Evolutionary conservation across 2,888 invertebrate genomes (phyloP), one percentile per base, ranked within the genome.

Genomic region (Phrixothrix hirtus): DNA sequence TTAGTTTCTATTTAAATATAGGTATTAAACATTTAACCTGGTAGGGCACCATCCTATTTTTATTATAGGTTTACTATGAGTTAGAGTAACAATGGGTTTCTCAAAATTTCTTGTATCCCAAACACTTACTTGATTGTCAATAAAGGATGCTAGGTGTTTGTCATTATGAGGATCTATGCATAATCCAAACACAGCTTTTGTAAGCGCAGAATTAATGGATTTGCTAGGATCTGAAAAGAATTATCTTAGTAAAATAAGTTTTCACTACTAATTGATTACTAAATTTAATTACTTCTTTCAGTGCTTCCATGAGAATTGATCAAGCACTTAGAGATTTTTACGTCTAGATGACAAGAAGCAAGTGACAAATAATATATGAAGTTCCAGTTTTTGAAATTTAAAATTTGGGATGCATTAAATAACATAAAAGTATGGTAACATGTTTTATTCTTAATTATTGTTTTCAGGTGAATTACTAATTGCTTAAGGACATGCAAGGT

Each of bases 91-190:
- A 57, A 90, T 81, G 0, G 95, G 93, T 67, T 91, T 88, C 62
- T 92, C 90, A 69, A 95, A 88, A 67, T 86, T 87, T 46, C 95
- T 79, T 36, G 87, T 83, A 75, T 96, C 96, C 95, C 95, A 96
- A 49, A 95, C 82, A 57, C 84, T 85, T 48, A 92, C 85, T 64
- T 87, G 85, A 68, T 85, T 87, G 68, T 94, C 94, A 32, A 86
- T 81, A 69, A 85, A 92, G 29, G 95, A 92, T 42, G 94, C 93
- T 11, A 95, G 72, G 74, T 92, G 87, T 74, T 86, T 83, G 63
- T 88, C 86, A 67, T 82, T 84, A 70, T 85, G 82, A 1, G 90
- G 87, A 74, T 94, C 91, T 1, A 92, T 84, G 51, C 85, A 83
- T 10, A 92, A 81, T 35, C 93, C 94, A 74, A 87, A 86, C 26